Evolutionary conservation across 2,888 invertebrate species (phyloP).

Genomic region (Torymus texanus): DNA sequence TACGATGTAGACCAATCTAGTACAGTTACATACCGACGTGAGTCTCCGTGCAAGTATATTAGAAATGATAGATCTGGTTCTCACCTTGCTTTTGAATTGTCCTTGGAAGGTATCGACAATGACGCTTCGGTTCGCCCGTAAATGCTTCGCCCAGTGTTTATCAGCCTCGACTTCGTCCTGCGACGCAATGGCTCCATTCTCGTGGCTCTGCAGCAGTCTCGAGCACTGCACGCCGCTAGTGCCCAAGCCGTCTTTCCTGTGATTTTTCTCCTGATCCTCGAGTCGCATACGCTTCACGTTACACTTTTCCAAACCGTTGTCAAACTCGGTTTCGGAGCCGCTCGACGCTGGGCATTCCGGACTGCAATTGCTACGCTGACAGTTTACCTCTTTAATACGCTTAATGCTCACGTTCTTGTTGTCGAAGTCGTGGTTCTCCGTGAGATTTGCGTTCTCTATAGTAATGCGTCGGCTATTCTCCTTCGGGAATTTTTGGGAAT

Average conservation of each 20-base stretch:
- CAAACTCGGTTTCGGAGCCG: conserved; percentile 70
- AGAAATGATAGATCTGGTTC: conserved; percentile 48
- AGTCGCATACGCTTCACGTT: conserved; percentile 74
- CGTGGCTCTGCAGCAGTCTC: conserved; percentile 63
- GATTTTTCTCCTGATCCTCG: conserved; percentile 73
- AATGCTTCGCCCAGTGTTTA: conserved; percentile 78
- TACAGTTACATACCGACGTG: conserved; percentile 56
- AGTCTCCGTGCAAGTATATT: conserved; percentile 29
- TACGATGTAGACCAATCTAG: conserved; percentile 50
- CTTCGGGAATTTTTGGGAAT: conserved; percentile 78
- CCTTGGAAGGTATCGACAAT: conserved; percentile 81
- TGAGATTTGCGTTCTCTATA: conserved; percentile 74
- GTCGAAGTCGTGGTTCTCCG: conserved; percentile 75
- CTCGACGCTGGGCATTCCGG: conserved; percentile 66
- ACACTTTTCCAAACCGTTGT: conserved; percentile 70
- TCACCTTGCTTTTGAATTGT: conserved; percentile 81
- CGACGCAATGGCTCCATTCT: conserved; percentile 68
- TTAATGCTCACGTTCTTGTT: conserved; percentile 74
- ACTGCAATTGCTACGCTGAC: conserved; percentile 67
- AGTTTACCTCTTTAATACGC: conserved; percentile 77
- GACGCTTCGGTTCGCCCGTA: conserved; percentile 78
- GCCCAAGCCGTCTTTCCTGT: conserved; percentile 65
- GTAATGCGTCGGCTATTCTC: conserved; percentile 75
- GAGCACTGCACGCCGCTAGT: conserved; percentile 63
- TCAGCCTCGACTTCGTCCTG: conserved; percentile 76